A percentile compares a stretch with the other conserved stretches of the same genome.
phyloP scores from a whole-genome alignment of 2,888 invertebrate genomes.

The Ophion ventricosus region DNA sequence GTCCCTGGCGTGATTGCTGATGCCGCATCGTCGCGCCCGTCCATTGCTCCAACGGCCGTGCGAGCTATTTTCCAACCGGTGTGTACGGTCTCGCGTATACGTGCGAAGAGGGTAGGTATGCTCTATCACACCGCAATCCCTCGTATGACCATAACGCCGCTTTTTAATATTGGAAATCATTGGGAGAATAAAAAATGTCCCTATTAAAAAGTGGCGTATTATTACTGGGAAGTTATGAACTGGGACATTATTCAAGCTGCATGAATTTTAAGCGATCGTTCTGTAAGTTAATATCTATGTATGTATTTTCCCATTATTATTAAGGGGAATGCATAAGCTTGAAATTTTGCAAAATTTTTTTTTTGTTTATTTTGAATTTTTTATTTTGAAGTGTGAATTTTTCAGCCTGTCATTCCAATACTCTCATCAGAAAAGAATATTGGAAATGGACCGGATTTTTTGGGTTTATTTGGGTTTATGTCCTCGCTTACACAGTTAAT shows the following conservation, averaged over 20 bases:
- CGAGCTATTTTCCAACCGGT: background rate
- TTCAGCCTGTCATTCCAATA: too few species aligned
- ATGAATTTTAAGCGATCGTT: too few species aligned
- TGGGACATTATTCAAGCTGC: background rate
- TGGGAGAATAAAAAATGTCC: background rate
- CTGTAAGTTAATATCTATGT: too few species aligned
- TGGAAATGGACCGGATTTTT: too few species aligned
- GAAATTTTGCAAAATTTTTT: too few species aligned
- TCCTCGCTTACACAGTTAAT: too few species aligned
- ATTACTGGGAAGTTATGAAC: background rate
- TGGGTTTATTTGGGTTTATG: too few species aligned
- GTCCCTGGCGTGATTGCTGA: slow-evolving; percentile 56
- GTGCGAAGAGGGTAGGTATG: background rate
- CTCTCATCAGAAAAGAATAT: too few species aligned
- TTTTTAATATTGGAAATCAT: background rate
- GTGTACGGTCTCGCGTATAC: slow-evolving; percentile 7
- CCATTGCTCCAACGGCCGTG: slow-evolving; percentile 12
- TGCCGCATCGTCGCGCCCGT: slow-evolving; percentile 49
- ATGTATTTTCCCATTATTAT: too few species aligned
- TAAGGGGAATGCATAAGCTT: too few species aligned
- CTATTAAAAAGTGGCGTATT: background rate
- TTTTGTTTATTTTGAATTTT: too few species aligned
- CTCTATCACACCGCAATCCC: background rate
- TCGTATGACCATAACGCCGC: background rate
- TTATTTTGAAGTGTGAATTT: too few species aligned